Conservation (phyloP, 2,888 invertebrate genomes). For the Lasioglossum marginatum region DNA sequence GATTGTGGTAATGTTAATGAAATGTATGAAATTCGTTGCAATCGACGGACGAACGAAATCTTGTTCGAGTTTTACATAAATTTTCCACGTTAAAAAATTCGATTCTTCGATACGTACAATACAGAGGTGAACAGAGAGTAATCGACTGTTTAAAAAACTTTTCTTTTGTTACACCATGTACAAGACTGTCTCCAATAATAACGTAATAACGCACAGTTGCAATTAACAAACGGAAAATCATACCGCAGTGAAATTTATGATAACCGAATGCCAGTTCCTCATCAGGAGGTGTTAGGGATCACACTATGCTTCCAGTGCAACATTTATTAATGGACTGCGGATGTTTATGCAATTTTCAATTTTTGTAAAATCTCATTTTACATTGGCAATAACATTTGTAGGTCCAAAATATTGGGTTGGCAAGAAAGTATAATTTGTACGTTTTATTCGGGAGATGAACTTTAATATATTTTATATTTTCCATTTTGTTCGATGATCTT, state of each 20-base stretch:
- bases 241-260: background rate
- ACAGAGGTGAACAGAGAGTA: background rate
- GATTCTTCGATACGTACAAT: background rate
- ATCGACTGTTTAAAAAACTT: background rate
- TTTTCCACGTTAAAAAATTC: background rate
- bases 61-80: background rate
- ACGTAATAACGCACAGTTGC: background rate
- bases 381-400: too few relatives aligned
- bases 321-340: background rate
- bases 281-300: background rate
- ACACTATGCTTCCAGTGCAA: background rate
- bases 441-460: too few relatives aligned
- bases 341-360: too few relatives aligned
- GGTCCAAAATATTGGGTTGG: too few relatives aligned
- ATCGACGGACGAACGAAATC: too few relatives aligned
- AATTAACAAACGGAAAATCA: background rate
- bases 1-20: background rate
- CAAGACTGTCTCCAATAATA: background rate
- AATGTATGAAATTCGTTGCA: background rate
- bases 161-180: background rate
- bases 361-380: too few relatives aligned
- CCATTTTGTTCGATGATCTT: too few relatives aligned
- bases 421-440: too few relatives aligned
- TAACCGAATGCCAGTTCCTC: background rate
- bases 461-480: too few relatives aligned